Conservation (phyloP, 2,888 invertebrate species). For the Ochropacha duplaris region DNA sequence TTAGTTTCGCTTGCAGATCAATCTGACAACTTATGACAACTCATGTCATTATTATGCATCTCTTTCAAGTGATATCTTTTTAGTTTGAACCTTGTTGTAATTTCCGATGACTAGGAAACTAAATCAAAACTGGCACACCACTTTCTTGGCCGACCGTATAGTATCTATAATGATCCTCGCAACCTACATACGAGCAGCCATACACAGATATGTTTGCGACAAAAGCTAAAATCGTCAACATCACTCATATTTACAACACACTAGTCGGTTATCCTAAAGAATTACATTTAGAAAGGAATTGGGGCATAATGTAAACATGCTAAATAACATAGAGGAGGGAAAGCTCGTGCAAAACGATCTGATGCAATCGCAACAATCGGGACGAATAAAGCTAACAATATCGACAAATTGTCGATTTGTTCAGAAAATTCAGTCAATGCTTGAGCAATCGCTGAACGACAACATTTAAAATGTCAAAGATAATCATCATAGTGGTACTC, state of each 20-base stretch:
- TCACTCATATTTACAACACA: constrained; percentile 55
- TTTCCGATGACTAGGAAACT: too few relatives aligned
- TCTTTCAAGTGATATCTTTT: too few relatives aligned
- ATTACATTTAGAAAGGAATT: constrained; percentile 62
- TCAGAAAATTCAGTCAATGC: constrained; percentile 63
- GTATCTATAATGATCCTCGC: constrained; percentile 40
- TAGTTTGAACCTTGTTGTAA: too few relatives aligned
- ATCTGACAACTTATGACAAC: too few relatives aligned
- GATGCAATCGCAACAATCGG: constrained; percentile 20
- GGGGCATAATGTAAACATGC: constrained; percentile 56
- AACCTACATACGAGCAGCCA: constrained; percentile 56
- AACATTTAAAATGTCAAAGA: constrained; percentile 33
- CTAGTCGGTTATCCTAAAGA: constrained; percentile 51
- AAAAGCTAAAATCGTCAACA: constrained; percentile 66
- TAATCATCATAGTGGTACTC: constrained; percentile 13
- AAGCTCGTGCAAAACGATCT: constrained; percentile 35
- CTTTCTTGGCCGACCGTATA: too few relatives aligned
- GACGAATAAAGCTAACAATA: constrained; percentile 37
- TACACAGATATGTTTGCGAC: constrained; percentile 79
- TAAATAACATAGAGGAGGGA: constrained; percentile 43
- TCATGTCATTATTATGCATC: too few relatives aligned
- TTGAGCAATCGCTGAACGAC: constrained; percentile 73
- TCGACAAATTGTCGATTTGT: constrained; percentile 28
- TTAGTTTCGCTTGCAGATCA: too few relatives aligned
- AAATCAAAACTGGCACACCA: too few relatives aligned